These are phyloP conservation scores for Eretmodus cyanostictus DNA, from an alignment of 2,113 vertebrate species.

Conservation along the genomic window DNA sequence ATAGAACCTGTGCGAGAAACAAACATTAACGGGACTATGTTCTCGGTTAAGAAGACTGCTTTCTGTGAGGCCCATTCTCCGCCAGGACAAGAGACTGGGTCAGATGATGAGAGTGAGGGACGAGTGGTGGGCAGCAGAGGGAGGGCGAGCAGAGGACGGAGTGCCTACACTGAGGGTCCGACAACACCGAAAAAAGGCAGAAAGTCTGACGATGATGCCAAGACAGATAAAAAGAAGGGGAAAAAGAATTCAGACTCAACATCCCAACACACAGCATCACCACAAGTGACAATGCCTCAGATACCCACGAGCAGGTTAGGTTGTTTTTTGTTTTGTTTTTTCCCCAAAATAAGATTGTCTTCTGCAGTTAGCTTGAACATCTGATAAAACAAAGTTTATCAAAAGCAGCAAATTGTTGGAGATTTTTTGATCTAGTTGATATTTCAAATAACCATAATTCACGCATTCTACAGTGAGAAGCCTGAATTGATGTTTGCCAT, in stretches of 20 bases:
- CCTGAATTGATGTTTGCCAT: background rate
- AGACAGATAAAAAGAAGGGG: constrained; percentile 81
- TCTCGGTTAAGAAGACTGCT: constrained; percentile 94
- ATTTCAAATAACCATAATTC: background rate
- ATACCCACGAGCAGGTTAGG: constrained; percentile 89
- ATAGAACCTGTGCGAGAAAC: constrained; percentile 95
- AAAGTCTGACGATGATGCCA: constrained; percentile 71
- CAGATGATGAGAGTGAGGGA: constrained; percentile 65
- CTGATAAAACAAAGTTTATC: background rate
- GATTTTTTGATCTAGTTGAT: background rate
- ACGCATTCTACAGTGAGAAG: background rate
- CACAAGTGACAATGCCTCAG: constrained; percentile 77
- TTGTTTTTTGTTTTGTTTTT: background rate
- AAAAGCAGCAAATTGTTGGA: background rate
- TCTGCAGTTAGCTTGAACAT: background rate
- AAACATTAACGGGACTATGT: constrained; percentile 86
- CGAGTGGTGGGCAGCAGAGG: constrained; percentile 68
- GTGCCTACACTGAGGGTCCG: constrained; percentile 67
- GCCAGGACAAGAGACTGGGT: constrained; percentile 58
- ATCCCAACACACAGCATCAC: constrained; percentile 49
- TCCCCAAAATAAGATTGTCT: background rate
- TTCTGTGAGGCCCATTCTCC: constrained; percentile 91
- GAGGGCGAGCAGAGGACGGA: constrained; percentile 65
- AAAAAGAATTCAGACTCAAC: constrained; percentile 73
- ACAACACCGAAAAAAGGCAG: constrained; percentile 55